Evolutionary conservation across 2,888 invertebrate species (phyloP).

Genomic region (Pelosia muscerda): DNA sequence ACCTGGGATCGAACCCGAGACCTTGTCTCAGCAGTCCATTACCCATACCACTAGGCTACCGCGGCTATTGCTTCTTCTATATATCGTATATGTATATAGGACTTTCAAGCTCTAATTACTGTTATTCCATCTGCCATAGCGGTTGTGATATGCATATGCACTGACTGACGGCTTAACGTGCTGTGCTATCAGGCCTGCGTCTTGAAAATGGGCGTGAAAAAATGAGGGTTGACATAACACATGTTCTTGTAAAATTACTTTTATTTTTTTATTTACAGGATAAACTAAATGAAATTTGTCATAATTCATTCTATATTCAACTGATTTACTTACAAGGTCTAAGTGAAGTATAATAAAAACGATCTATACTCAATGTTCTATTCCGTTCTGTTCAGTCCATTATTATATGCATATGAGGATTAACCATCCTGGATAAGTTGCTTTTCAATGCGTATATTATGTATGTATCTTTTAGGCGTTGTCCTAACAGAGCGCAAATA

Average conservation of each 20-base stretch:
- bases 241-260: not conserved
- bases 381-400: not conserved
- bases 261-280: conserved; percentile 18
- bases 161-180: too few species aligned
- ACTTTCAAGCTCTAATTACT: too few species aligned
- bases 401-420: not conserved
- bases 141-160: too few species aligned
- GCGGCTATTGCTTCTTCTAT: too few species aligned
- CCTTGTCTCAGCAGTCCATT: too few species aligned
- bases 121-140: too few species aligned
- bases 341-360: conserved; percentile 7
- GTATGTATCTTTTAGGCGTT: too few species aligned
- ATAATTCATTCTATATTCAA: conserved; percentile 18
- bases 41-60: too few species aligned
- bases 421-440: not conserved
- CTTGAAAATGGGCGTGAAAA: not conserved
- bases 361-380: not conserved
- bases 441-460: not conserved
- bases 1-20: too few species aligned
- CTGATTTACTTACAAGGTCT: conserved; percentile 18
- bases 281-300: conserved; percentile 15
- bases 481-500: too few species aligned
- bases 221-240: not conserved
- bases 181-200: too few species aligned
- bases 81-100: too few species aligned